Percentiles rank a stretch among this genome's conserved stretches.
phyloP scores from a whole-genome alignment of 2,888 invertebrate species.

The Dichetophora obliterata region DNA sequence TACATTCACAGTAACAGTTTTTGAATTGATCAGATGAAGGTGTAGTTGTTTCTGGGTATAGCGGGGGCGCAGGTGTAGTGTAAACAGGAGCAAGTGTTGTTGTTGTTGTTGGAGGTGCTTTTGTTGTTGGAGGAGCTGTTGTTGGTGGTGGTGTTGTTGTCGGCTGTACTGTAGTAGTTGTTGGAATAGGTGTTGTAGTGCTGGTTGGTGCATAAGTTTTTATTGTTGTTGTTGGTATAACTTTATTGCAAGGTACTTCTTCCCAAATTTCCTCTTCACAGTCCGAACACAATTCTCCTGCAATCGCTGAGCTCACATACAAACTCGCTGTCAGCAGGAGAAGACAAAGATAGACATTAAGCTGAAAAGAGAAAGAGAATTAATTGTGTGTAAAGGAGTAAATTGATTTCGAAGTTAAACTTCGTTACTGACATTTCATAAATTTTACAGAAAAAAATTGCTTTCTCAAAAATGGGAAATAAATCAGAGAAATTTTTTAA shows the following conservation, averaged over 20 bases:
- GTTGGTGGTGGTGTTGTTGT: slow-evolving; percentile 7
- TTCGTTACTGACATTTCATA: too few relatives aligned
- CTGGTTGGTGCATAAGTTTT: slow-evolving; percentile 34
- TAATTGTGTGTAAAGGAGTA: neutral
- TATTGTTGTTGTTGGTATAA: slow-evolving; percentile 45
- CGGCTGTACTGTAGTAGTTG: neutral
- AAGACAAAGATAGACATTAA: neutral
- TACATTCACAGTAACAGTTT: slow-evolving; percentile 63
- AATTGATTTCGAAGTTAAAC: slow-evolving; percentile 3
- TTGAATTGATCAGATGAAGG: slow-evolving; percentile 45
- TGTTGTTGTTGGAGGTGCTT: neutral
- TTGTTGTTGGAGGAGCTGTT: neutral
- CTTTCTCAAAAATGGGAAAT: too few relatives aligned
- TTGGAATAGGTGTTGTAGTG: neutral
- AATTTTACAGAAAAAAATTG: neutral
- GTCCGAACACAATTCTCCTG: slow-evolving; percentile 57
- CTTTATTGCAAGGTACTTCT: slow-evolving; percentile 59
- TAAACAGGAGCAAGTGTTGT: neutral
- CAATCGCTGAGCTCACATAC: slow-evolving; percentile 41
- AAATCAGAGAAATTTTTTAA: too few relatives aligned
- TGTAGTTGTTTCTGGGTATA: neutral
- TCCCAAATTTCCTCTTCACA: slow-evolving; percentile 65
- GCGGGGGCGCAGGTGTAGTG: neutral
- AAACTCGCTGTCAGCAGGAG: neutral
- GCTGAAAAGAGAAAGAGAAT: neutral